A percentile compares a stretch with the other conserved stretches of the same genome.
phyloP scores from a whole-genome alignment of 2,888 invertebrate genomes.

The Drosophila conformis region DNA sequence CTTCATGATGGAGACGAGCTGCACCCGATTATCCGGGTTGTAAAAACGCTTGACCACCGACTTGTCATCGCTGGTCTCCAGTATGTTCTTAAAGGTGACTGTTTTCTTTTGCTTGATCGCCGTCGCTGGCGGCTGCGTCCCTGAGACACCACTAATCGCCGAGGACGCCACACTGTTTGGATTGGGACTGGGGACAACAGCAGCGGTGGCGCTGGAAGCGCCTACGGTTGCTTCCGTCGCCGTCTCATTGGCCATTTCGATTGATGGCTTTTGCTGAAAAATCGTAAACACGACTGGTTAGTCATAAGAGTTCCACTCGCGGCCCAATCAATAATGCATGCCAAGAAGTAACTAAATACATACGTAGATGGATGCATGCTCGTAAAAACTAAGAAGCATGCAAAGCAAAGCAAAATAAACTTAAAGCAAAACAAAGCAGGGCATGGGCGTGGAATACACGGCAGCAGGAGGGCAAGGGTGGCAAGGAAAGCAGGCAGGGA shows the following conservation, averaged over 20 bases:
- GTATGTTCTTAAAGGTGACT: conserved; percentile 88
- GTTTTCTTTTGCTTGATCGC: conserved; percentile 86
- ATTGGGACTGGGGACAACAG: conserved; percentile 23
- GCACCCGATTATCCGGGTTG: conserved; percentile 87
- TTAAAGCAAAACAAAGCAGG: conserved; percentile 26
- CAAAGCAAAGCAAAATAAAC: conserved; percentile 43
- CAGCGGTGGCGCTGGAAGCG: conserved; percentile 16
- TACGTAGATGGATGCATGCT: conserved; percentile 20
- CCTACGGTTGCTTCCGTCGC: conserved; percentile 38
- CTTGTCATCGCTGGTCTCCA: conserved; percentile 88
- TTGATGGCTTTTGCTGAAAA: conserved; percentile 59
- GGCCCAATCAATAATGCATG: conserved; percentile 75
- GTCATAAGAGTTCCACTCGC: conserved; percentile 34
- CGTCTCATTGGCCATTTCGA: conserved; percentile 66
- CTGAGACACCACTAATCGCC: conserved; percentile 20
- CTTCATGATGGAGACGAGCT: conserved; percentile 88
- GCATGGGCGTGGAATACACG: conserved; percentile 8
- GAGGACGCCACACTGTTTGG: conserved; percentile 25
- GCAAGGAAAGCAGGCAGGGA: neutral
- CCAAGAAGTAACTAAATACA: conserved; percentile 57
- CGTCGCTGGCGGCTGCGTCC: conserved; percentile 12
- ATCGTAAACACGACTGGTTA: conserved; percentile 50
- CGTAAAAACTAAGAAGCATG: conserved; percentile 60
- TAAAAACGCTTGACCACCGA: conserved; percentile 87
- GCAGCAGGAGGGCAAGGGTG: conserved; percentile 32